Percentiles rank a stretch among this genome's conserved stretches.
Conservation (phyloP, 2,888 invertebrate species). For the Agrypnus murinus region DNA sequence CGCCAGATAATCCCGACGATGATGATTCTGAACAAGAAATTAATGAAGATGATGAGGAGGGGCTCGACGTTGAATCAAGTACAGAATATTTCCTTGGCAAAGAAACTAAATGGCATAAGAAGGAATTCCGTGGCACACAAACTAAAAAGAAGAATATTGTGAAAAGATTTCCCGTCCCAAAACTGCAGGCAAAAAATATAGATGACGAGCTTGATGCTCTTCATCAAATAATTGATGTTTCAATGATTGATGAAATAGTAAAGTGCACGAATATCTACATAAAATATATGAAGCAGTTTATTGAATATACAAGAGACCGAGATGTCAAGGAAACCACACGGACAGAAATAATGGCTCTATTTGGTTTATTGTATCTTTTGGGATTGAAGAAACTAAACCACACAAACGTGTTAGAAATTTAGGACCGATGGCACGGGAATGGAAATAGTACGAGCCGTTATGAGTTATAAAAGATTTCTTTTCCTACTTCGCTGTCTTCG, state of each 20-base stretch:
- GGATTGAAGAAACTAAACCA: neutral
- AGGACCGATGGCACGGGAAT: conserved; percentile 45
- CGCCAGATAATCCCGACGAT: no score
- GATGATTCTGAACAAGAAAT: no score
- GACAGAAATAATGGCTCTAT: neutral
- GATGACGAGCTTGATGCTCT: neutral
- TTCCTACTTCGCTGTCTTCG: conserved; percentile 45
- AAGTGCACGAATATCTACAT: conserved; percentile 4
- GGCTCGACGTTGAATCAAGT: no score
- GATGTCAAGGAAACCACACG: neutral
- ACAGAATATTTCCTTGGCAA: no score
- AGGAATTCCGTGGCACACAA: no score
- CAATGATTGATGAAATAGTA: conserved; percentile 10
- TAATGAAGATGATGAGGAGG: no score
- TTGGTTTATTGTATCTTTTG: neutral
- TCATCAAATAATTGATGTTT: neutral
- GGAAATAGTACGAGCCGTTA: conserved; percentile 54
- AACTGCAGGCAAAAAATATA: neutral
- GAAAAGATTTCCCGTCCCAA: neutral
- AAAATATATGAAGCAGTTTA: neutral
- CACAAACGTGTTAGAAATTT: neutral
- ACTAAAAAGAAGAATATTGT: neutral
- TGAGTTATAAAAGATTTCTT: conserved; percentile 48
- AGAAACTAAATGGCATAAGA: no score
- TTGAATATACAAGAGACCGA: neutral